Percentiles rank a stretch among this genome's conserved stretches.
Evolutionary conservation across 2,888 invertebrate species (phyloP).

Genomic region (Amblyjoppa proteus): DNA sequence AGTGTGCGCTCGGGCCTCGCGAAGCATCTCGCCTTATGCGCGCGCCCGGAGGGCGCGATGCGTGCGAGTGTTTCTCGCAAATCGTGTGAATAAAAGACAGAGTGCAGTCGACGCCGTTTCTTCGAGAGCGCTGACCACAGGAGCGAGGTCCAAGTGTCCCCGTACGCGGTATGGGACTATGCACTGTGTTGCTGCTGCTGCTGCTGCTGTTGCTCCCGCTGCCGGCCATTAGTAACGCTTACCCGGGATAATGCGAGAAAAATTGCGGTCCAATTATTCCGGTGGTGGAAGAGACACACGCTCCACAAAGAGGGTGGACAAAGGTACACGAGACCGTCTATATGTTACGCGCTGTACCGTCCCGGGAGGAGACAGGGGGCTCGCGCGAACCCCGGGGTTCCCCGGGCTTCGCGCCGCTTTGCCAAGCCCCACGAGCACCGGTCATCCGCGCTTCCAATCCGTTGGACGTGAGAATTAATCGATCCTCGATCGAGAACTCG

Average conservation of each 20-base stretch:
- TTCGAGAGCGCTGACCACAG: constrained; percentile 34
- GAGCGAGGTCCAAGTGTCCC: constrained; percentile 19
- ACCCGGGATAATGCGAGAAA: constrained; percentile 80
- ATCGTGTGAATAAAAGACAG: constrained; percentile 21
- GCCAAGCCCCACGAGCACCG: constrained; percentile 19
- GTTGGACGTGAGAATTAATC: constrained; percentile 13
- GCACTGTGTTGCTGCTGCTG: constrained; percentile 23
- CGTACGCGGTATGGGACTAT: not conserved
- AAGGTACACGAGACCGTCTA: constrained; percentile 66
- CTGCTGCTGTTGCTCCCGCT: not conserved
- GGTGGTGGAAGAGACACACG: constrained; percentile 69
- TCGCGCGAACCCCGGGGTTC: constrained; percentile 51
- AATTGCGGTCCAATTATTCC: constrained; percentile 80
- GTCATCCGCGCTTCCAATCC: constrained; percentile 6
- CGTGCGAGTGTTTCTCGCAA: constrained; percentile 11
- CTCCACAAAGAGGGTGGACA: constrained; percentile 68
- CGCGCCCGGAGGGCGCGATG: constrained; percentile 1
- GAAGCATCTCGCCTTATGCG: not conserved
- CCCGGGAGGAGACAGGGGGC: constrained; percentile 30
- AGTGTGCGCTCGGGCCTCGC: not conserved
- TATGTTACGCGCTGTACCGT: constrained; percentile 36
- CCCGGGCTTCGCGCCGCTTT: constrained; percentile 2
- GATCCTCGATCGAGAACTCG: constrained; percentile 31
- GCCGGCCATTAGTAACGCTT: constrained; percentile 80
- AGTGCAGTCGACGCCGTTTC: constrained; percentile 38